These are phyloP conservation scores for Notoglanidium macrostoma DNA, from an alignment of 2,797 vertebrate genomes.

Conservation along the genomic window DNA sequence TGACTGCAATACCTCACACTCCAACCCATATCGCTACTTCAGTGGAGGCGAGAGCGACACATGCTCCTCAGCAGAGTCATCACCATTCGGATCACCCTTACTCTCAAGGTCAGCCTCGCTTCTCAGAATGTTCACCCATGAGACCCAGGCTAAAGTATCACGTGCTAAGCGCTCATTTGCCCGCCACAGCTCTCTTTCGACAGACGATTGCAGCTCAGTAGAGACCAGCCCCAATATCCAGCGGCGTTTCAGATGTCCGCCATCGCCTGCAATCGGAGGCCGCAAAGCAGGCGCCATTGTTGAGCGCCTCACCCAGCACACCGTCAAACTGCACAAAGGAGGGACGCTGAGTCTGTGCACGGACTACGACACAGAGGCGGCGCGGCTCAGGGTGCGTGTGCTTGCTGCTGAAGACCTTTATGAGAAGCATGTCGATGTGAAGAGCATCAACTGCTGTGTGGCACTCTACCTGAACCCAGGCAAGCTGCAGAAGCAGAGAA, in stretches of 20 bases:
- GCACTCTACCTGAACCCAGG: slow-evolving; percentile 91
- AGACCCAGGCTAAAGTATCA: slow-evolving; percentile 92
- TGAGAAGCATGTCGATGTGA: slow-evolving; percentile 82
- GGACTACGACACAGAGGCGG: slow-evolving; percentile 84
- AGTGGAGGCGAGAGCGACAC: slow-evolving; percentile 96
- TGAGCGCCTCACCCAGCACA: slow-evolving; percentile 73
- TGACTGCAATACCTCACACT: slow-evolving; percentile 82
- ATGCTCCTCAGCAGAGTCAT: slow-evolving; percentile 93
- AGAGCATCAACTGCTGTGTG: slow-evolving; percentile 95
- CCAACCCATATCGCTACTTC: slow-evolving; percentile 90
- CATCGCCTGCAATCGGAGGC: slow-evolving; percentile 58
- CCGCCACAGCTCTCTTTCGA: slow-evolving; percentile 91
- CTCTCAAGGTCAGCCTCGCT: slow-evolving; percentile 92
- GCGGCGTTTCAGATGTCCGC: slow-evolving; percentile 78
- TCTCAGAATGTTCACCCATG: slow-evolving; percentile 92
- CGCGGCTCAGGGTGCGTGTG: slow-evolving; percentile 85
- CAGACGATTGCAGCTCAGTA: slow-evolving; percentile 90
- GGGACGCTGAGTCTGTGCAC: slow-evolving; percentile 85
- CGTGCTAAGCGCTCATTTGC: slow-evolving; percentile 89
- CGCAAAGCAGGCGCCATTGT: slow-evolving; percentile 63
- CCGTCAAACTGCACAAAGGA: slow-evolving; percentile 81
- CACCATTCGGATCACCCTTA: slow-evolving; percentile 90
- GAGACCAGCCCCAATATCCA: slow-evolving; percentile 90
- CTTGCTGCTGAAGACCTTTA: slow-evolving; percentile 88
- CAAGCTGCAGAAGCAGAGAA: slow-evolving; percentile 94